These are phyloP conservation scores for Oreochromis mossambicus DNA, from an alignment of 2,797 vertebrate species.

Conservation along the genomic window DNA sequence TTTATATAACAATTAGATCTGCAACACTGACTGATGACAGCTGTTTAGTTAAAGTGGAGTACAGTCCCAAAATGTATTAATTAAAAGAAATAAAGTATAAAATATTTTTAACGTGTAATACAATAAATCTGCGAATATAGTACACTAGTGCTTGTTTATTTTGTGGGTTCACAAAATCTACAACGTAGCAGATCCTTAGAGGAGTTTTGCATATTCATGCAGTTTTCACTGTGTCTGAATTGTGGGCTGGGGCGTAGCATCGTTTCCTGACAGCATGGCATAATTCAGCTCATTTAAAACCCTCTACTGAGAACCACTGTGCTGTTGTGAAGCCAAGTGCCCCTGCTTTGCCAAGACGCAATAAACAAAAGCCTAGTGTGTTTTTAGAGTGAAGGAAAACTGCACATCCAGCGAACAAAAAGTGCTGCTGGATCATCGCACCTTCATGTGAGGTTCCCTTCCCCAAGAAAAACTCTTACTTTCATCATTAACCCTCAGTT, in stretches of 20 bases:
- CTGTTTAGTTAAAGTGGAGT: accelerated
- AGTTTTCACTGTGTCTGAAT: slow-evolving; percentile 1
- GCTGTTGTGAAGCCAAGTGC: slow-evolving; percentile 40
- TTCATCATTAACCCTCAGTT: neutral
- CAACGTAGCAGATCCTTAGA: neutral
- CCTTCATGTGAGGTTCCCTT: neutral
- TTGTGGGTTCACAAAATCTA: neutral
- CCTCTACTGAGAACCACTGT: slow-evolving; percentile 27
- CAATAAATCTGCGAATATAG: neutral
- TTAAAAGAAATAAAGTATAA: neutral
- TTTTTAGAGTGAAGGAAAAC: slow-evolving; percentile 31
- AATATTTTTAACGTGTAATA: neutral
- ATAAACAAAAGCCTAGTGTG: slow-evolving; percentile 69
- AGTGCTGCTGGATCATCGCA: slow-evolving; percentile 11
- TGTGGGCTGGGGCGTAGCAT: slow-evolving; percentile 32
- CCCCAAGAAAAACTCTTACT: accelerated
- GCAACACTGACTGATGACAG: accelerated
- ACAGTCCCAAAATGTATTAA: neutral
- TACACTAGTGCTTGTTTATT: neutral
- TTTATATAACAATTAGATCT: neutral
- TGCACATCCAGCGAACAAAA: slow-evolving; percentile 30
- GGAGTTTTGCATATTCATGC: slow-evolving; percentile 27
- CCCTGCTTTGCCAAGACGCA: slow-evolving; percentile 29
- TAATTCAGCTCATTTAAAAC: slow-evolving; percentile 50
- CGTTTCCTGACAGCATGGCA: slow-evolving; percentile 50